Conservation (phyloP, 2,113 vertebrate species). For the Antechinus flavipes region DNA sequence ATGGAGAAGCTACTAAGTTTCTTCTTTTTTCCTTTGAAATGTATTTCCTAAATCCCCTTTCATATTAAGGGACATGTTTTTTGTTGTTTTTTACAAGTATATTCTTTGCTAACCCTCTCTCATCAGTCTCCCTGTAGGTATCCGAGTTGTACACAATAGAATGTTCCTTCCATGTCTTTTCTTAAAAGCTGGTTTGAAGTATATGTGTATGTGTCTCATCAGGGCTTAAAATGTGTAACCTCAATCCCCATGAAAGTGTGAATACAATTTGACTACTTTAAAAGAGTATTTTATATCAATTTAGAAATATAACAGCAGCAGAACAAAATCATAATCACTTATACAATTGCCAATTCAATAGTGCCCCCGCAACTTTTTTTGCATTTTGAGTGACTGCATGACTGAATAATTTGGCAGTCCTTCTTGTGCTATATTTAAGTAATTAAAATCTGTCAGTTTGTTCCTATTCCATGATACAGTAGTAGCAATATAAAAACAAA, state of each 20-base stretch:
- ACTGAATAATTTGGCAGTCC: not conserved
- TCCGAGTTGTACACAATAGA: not conserved
- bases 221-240: not conserved
- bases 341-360: not conserved
- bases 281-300: not conserved
- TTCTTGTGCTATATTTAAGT: not conserved
- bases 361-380: not conserved
- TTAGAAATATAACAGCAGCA: not conserved
- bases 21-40: not conserved
- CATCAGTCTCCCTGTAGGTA: not conserved
- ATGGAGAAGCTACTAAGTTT: not conserved
- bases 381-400: not conserved
- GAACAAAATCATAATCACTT: not conserved
- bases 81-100: not conserved
- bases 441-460: not conserved
- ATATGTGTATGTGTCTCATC: not conserved
- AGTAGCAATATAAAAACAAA: not conserved
- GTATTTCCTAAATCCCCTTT: constrained; percentile 28
- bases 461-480: not conserved
- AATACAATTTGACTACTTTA: not conserved
- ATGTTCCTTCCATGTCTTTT: not conserved
- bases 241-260: not conserved
- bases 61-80: not conserved
- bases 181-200: not conserved
- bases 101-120: not conserved